Evolutionary conservation across 2,113 vertebrate genomes (phyloP).

Genomic region (Mellivora capensis): DNA sequence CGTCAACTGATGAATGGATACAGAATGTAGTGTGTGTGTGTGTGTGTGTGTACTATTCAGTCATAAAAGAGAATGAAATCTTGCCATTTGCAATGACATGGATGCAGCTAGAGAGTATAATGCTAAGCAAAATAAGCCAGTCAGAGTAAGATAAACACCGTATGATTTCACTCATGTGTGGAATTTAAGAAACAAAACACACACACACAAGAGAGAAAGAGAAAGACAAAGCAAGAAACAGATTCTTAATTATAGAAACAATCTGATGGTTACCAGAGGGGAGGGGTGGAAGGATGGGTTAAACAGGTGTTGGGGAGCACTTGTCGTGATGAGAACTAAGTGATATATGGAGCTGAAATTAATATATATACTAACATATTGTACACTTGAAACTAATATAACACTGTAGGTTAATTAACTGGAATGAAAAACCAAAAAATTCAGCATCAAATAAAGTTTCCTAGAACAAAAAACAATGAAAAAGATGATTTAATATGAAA

Average conservation of each 20-base stretch:
- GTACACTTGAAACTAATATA: not conserved
- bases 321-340: not conserved
- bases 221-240: not conserved
- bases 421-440: not conserved
- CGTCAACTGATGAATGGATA: not conserved
- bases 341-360: not conserved
- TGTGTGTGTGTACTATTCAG: not conserved
- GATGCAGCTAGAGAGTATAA: not conserved
- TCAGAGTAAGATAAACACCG: not conserved
- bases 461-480: not conserved
- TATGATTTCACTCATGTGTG: not conserved
- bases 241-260: not conserved
- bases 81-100: not conserved
- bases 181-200: not conserved
- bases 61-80: not conserved
- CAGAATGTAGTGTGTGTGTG: not conserved
- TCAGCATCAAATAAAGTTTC: not conserved
- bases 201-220: not conserved
- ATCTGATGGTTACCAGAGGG: not conserved
- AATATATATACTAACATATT: not conserved
- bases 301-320: not conserved
- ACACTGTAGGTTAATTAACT: not conserved
- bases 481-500: not conserved
- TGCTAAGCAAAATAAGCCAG: not conserved
- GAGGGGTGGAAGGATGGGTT: not conserved